Evolutionary conservation across 2,888 invertebrate species (phyloP), one percentile per base, ranked within the genome.

Genomic region (Chrysina gloriosa): DNA sequence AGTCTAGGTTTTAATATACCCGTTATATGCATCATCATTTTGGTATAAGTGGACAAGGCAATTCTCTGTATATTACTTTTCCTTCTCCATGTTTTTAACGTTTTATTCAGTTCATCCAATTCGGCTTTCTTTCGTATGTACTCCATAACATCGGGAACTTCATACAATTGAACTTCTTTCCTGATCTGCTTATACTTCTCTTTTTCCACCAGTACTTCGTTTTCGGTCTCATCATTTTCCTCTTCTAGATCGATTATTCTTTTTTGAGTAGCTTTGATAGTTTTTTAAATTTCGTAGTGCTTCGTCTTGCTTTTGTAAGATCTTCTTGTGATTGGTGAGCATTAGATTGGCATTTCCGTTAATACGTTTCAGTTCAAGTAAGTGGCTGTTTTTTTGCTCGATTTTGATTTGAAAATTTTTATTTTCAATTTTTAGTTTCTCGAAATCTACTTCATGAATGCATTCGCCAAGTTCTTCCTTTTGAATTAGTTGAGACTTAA

Each of bases 341-440:
- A 84, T 84, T 27, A 89, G 77, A 72, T 87, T 89, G 0, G 88
- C 89, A 16, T 84, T 84, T 6, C 79, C 89, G 0, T 87, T 86
- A 81, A 87, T 85, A 74, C 84, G 86, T 73, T 90, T 90, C 67
- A 89, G 73, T 50, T 88, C 87, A 0, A 82, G 79, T 2, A 90
- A 73, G 70, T 87, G 86, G 5, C 77, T 76, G 42, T 85, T 80
- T 73, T 89, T 89, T 25, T 85, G 83, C 0, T 88, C 88, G 50
- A 90, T 89, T 1, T 83, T 77, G 65, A 82, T 79, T 9, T 82
- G 58, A 63, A 85, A 85, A 74, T 87, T 85, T 1, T 84, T 75
- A 73, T 89, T 90, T 73, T 89, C 88, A 27, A 90, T 90, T 72
- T 84, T 84, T 2, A 90, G 74, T 75, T 89, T 87, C 27, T 89